These are phyloP conservation scores for Octonoba sinensis DNA, from an alignment of 2,888 invertebrate genomes.

Conservation along the genomic window DNA sequence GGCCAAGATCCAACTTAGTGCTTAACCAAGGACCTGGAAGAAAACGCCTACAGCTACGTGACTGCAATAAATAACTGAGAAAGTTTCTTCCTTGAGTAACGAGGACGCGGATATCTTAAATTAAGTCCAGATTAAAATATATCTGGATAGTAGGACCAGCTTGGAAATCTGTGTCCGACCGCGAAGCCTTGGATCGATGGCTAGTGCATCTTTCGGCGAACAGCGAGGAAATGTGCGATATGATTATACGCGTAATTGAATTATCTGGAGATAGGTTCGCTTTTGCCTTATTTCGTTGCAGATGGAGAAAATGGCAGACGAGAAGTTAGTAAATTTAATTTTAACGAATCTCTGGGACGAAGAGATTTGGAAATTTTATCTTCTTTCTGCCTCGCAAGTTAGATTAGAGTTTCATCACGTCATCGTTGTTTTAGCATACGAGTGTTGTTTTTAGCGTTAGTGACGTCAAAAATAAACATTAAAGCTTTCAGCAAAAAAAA, in stretches of 20 bases:
- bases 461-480: no score
- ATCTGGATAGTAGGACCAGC: conserved; percentile 34
- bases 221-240: conserved; percentile 26
- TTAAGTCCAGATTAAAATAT: conserved; percentile 64
- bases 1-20: conserved; percentile 52
- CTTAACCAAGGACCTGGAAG: conserved; percentile 58
- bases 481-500: no score
- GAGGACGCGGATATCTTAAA: conserved; percentile 52
- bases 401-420: no score
- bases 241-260: conserved; percentile 58
- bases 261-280: conserved; percentile 21
- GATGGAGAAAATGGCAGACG: no score
- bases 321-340: no score
- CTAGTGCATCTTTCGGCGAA: conserved; percentile 11
- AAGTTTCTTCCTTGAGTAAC: conserved; percentile 45
- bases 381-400: no score
- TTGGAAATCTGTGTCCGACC: conserved; percentile 40
- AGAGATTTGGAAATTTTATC: no score
- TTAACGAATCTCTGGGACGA: no score
- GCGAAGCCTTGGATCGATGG: conserved; percentile 12
- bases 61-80: conserved; percentile 53
- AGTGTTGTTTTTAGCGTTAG: no score
- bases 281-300: no score
- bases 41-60: conserved; percentile 44
- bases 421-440: no score